These are phyloP conservation scores for Rhamnusium bicolor DNA, from an alignment of 2,888 invertebrate genomes.

Conservation along the genomic window DNA sequence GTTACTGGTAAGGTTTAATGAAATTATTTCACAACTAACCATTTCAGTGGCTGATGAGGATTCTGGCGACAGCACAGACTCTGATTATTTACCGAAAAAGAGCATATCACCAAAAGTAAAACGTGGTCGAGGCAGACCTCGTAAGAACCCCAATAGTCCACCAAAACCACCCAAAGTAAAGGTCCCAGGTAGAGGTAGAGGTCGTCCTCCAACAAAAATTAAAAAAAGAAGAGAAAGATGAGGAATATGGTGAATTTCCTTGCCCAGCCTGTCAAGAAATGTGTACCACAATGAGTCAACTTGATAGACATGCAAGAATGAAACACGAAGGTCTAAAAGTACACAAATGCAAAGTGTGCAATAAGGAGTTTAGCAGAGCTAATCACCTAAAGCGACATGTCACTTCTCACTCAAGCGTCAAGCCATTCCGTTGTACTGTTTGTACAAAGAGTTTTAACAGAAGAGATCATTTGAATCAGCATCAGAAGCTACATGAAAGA, in stretches of 20 bases:
- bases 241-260: conserved; percentile 61
- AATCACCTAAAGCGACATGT: conserved; percentile 72
- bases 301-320: conserved; percentile 63
- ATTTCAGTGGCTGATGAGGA: conserved; percentile 27
- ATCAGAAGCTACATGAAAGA: conserved; percentile 62
- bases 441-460: conserved; percentile 70
- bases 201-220: conserved; percentile 56
- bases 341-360: conserved; percentile 70
- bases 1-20: no score
- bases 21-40: neutral
- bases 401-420: conserved; percentile 69
- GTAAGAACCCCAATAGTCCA: conserved; percentile 59
- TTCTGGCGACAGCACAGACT: conserved; percentile 63
- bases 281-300: conserved; percentile 60
- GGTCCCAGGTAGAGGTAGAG: conserved; percentile 50
- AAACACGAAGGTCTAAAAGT: conserved; percentile 61
- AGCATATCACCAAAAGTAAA: conserved; percentile 46
- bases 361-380: conserved; percentile 70
- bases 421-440: conserved; percentile 68
- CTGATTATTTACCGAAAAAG: conserved; percentile 66
- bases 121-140: conserved; percentile 64
- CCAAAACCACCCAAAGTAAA: conserved; percentile 42
- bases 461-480: conserved; percentile 66
- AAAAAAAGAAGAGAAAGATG: conserved; percentile 59
- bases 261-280: conserved; percentile 64